Evolutionary conservation across 2,113 vertebrate genomes (phyloP), one percentile per base, ranked within the genome.

Genomic region (Stomatorhinus ivindoensis): DNA sequence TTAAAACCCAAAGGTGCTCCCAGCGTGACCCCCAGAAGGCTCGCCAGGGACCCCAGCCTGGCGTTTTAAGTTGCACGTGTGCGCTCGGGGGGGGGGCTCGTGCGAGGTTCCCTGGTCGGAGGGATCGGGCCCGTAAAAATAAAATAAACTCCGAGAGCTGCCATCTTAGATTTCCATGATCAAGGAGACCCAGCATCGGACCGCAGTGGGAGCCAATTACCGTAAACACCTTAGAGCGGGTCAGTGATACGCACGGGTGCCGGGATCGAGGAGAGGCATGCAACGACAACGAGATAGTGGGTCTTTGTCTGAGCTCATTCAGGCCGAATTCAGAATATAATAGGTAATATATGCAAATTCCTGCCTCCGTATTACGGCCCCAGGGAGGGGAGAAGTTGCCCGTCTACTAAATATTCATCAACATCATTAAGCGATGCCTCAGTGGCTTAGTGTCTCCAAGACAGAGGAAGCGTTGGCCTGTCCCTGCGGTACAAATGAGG

Each of bases 1-100:
- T 89, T 24, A 89, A 90, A 90, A 90, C 87, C 82, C 91, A 69
- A 46, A 15, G 39, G 91, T 91, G 91, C 91, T 90, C 91, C 88
- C 86, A 89, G 91, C 89, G 90, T 91, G 93, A 92, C 92, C 92
- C 39, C 69, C 90, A 93, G 93, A 89, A 92, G 87, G 80, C 89
- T 91, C 76, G 82, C 87, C 90, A 87, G 90, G 90, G 50, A 86
- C 90, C 91, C 89, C 89, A 90, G 92, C 92, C 90, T 87, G 88
- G 85, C 88, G 93, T 90, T 58, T 94, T 90, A 90, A 50, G 73
- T 89, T 93, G 90, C 53, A 87, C 1, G 27, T 76, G 91, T 91
- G 88, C 92, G 92, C 85, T 92, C n/a, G 17, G 48, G 31, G 35
- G 47, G 17, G 48, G 31, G 35, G 47, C 39, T 46, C n/a, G 44